Percentiles rank a stretch among this genome's conserved stretches.
These are phyloP conservation scores for Lepidothrix coronata DNA, from an alignment of 2,113 vertebrate species.

Conservation along the genomic window DNA sequence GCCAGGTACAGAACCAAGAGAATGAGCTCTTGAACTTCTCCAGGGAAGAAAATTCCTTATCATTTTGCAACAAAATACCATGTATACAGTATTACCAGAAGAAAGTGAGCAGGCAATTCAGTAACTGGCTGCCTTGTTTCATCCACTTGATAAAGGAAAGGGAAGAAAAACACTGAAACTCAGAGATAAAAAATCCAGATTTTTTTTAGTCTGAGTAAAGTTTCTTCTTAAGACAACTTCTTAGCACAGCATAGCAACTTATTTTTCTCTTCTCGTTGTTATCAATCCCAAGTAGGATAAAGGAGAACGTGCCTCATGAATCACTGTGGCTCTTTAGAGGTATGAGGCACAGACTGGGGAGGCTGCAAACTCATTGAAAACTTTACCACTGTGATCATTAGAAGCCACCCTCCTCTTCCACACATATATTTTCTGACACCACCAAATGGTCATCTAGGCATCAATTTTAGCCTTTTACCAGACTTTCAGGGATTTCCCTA, in stretches of 20 bases:
- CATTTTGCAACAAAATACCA: not conserved
- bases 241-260: not conserved
- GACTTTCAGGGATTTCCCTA: not conserved
- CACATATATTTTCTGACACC: not conserved
- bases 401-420: not conserved
- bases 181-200: not conserved
- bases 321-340: not conserved
- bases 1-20: not conserved
- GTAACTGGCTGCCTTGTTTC: not conserved
- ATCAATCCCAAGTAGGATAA: not conserved
- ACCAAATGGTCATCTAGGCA: not conserved
- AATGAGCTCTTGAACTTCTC: not conserved
- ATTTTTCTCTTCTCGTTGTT: not conserved
- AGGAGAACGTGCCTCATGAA: not conserved
- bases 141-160: not conserved
- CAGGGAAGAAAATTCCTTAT: not conserved
- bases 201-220: not conserved
- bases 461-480: not conserved
- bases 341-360: not conserved
- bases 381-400: fast-evolving
- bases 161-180: not conserved
- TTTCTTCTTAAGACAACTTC: not conserved
- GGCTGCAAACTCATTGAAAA: not conserved
- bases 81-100: not conserved
- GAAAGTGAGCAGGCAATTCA: not conserved